These are phyloP conservation scores for Lepidothrix coronata DNA, from an alignment of 2,113 vertebrate species.

Conservation along the genomic window DNA sequence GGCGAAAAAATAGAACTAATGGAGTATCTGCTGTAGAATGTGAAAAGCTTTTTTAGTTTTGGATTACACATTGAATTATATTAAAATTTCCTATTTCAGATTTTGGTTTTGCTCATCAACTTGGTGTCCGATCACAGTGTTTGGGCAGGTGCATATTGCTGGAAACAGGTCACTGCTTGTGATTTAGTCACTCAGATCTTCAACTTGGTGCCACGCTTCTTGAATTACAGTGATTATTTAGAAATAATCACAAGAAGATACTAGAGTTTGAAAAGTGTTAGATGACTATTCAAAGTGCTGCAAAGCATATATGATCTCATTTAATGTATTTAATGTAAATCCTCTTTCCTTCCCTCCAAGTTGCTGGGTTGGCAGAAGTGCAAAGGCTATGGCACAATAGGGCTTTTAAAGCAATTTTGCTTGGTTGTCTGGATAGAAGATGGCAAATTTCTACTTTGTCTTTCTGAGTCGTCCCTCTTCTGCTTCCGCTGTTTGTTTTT, in stretches of 20 bases:
- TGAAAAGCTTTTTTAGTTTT: not conserved
- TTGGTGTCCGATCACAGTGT: rapidly evolving
- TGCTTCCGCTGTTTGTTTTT: not conserved
- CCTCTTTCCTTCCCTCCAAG: not conserved
- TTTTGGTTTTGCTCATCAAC: not conserved
- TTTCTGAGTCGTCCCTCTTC: not conserved
- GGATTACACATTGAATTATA: not conserved
- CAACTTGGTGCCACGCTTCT: rapidly evolving
- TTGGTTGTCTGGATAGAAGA: not conserved
- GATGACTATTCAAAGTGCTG: not conserved
- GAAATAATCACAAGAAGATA: not conserved
- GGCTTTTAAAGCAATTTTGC: not conserved
- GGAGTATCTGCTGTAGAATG: rapidly evolving
- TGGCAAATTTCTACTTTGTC: not conserved
- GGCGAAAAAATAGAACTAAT: not conserved
- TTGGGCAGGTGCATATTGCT: not conserved
- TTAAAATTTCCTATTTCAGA: not conserved
- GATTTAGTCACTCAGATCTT: not conserved
- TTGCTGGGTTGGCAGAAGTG: not conserved
- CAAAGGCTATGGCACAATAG: not conserved
- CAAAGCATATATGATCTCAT: not conserved
- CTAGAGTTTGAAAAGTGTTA: not conserved
- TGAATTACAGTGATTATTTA: not conserved
- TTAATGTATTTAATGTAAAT: not conserved
- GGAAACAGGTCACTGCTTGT: not conserved